Evolutionary conservation across 2,797 vertebrate species (phyloP), one percentile per base, ranked within the genome.

Genomic region (Epinephelus coioides): DNA sequence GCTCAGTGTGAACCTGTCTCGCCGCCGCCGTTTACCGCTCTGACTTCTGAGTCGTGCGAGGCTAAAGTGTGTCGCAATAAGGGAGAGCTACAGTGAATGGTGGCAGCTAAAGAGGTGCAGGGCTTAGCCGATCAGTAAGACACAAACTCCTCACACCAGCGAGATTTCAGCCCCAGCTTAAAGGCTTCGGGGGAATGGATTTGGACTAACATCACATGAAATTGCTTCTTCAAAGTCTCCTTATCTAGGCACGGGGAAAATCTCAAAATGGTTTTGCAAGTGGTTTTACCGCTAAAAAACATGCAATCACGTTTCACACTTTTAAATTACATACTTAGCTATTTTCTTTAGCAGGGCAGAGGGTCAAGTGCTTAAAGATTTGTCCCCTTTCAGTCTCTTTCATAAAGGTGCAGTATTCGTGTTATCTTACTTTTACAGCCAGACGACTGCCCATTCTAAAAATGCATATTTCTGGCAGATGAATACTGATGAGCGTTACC

Each of bases 161-260:
- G 73, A 93, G 91, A 92, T 92, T 92, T 88, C 85, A 91, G 85
- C 86, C 86, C 70, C 83, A 60, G 91, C 91, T 94, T 93, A 91
- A 92, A 88, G 90, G 93, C 90, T 93, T 90, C 81, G 15, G 86
- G 78, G 87, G 86, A 88, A 92, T 91, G 90, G 91, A 90, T 94
- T 95, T 93, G 92, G 94, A 91, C 91, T 86, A 93, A 94, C 92
- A 95, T 95, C 92, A 94, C 89, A 94, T 92, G 88, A 94, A 95
- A 95, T 93, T 94, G 94, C 94, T 92, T 94, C 93, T 92, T 95
- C 91, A 92, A 94, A 94, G 93, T 94, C 91, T 92, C 87, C 92
- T 94, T 95, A 95, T 95, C 92, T 81, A 82, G 68, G 85, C 78
- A 80, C 11, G 34, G 81, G 81, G 74, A 85, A 88, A 91, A 93